Evolutionary conservation across 2,797 vertebrate genomes (phyloP), one percentile per base, ranked within the genome.

Genomic region (Furcifer pardalis): DNA sequence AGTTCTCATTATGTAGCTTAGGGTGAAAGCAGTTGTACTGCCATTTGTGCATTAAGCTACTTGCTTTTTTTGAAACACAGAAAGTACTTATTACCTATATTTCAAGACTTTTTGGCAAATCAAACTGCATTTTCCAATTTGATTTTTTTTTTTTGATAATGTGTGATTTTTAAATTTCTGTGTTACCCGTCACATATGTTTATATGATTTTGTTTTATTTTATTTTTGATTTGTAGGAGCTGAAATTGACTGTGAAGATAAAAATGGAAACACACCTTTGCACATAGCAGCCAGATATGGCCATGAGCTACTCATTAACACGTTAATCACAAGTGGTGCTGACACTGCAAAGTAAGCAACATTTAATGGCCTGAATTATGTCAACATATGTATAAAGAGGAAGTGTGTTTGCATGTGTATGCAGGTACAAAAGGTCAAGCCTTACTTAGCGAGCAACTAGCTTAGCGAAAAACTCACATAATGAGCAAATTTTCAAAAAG

Each of bases 241-340:
- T 65, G 97, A 98, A 95, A 99, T 99, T 59, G 98, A 99, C 96
- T 98, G 97, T 96, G 98, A 98, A 96, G 98, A 99, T 93, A 98
- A 98, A 94, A 99, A 99, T 82, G 97, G 98, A 92, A 99, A 99
- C 87, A 99, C 98, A n/a, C 98, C 98, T 82, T 97, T 99, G 95
- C 98, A 99, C 95, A 98, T 99, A 91, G 98, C 98, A 46, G 98
- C 98, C 79, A 97, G 98, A 93, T 99, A 98, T 2, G 98, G 98
- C 91, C 98, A 99, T 73, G 98, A 99, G 95, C 97, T 99, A 60
- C 97, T 99, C 90, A 98, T 99, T 94, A 99, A 99, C 96, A 99
- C 98, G 46, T 97, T 99, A 92, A 97, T 99, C 93, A 97, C 97
- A 77, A 99, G 97, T 94, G 97, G 97, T 95, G 98, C 98, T 92